Evolutionary conservation across 2,113 vertebrate genomes (phyloP).

Genomic region (Rhinoderma darwinii): DNA sequence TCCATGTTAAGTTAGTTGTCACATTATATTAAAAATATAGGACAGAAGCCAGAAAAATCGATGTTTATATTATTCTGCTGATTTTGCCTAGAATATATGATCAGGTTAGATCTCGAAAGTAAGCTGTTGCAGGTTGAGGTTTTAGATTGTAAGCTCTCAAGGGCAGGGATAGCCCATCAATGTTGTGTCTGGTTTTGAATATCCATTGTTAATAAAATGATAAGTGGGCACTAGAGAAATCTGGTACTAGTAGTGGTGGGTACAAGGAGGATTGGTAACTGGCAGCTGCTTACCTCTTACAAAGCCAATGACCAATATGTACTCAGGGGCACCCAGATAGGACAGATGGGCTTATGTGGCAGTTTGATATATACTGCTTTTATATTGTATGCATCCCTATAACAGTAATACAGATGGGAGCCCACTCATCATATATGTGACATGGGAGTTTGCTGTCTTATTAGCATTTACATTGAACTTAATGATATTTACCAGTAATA

Average conservation of each 20-base stretch:
- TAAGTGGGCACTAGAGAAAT: not conserved
- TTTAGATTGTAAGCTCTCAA: slow-evolving; percentile 22
- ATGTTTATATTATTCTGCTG: not conserved
- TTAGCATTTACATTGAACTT: not conserved
- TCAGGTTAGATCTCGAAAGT: not conserved
- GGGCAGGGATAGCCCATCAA: not conserved
- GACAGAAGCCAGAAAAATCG: not conserved
- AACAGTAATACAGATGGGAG: not conserved
- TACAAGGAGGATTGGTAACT: slow-evolving; percentile 22
- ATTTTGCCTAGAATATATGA: not conserved
- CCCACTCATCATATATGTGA: slow-evolving; percentile 27
- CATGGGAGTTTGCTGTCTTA: not conserved
- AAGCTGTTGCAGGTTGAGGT: not conserved
- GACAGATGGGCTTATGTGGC: not conserved
- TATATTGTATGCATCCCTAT: not conserved
- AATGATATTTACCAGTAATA: slow-evolving; percentile 10
- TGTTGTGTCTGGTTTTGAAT: not conserved
- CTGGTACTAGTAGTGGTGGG: not conserved
- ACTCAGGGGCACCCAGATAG: too few species aligned
- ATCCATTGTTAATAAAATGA: not conserved
- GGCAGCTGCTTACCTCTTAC: slow-evolving; percentile 11
- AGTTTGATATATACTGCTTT: not conserved
- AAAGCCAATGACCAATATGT: not conserved
- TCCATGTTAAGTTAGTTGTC: not conserved
- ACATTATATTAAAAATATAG: not conserved